phyloP scores from a whole-genome alignment of 2,888 invertebrate genomes.

The Synergus japonicus region DNA sequence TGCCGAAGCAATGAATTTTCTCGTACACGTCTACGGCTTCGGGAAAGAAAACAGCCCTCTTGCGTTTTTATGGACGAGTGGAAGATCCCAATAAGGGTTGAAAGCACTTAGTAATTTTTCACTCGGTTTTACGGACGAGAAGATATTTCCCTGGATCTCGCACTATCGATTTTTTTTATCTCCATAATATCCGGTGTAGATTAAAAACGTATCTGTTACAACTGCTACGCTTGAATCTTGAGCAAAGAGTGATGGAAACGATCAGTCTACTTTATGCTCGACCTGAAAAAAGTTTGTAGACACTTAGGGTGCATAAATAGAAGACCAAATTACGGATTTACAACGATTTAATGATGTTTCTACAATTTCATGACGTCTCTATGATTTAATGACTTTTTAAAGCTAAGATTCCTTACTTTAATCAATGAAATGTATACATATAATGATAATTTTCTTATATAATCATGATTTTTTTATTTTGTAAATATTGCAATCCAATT shows the following conservation, averaged over 20 bases:
- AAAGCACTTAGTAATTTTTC: constrained; percentile 55
- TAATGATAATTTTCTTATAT: constrained; percentile 7
- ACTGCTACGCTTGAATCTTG: background rate
- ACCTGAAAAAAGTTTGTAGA: background rate
- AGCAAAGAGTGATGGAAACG: background rate
- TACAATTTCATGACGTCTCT: constrained; percentile 24
- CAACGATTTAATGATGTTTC: constrained; percentile 31
- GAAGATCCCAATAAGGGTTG: constrained; percentile 28
- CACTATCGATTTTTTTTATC: constrained; percentile 48
- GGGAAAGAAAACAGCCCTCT: constrained; percentile 2
- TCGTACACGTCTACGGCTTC: background rate
- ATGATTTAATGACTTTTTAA: background rate
- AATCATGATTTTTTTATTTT: background rate
- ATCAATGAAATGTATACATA: background rate
- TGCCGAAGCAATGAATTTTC: constrained; percentile 26
- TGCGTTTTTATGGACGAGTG: constrained; percentile 14
- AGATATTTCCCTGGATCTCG: constrained; percentile 48
- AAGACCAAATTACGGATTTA: background rate
- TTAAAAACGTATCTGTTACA: background rate
- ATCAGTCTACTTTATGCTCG: background rate
- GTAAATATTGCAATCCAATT: background rate
- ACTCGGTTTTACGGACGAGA: constrained; percentile 49
- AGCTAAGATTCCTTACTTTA: background rate
- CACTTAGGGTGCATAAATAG: background rate
- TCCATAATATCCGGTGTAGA: background rate